Conservation (phyloP, 1,140 invertebrate genomes). For the Eupristina koningsbergeri region DNA sequence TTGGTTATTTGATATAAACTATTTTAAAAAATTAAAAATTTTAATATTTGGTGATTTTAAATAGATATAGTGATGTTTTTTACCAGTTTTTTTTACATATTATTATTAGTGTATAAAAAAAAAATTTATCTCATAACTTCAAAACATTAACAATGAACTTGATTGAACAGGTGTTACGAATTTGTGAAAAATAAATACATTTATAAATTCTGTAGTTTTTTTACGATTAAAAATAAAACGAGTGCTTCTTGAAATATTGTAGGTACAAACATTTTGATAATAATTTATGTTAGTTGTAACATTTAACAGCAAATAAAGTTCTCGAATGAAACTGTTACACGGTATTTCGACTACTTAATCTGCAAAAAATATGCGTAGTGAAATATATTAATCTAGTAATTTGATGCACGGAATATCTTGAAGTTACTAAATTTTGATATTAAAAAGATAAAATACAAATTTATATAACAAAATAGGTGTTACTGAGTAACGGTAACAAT, state of each 20-base stretch:
- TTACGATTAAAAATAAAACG: background rate
- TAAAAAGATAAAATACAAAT: background rate
- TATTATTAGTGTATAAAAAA: background rate
- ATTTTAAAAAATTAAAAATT: too few relatives aligned
- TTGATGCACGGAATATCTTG: slow-evolving; percentile 41
- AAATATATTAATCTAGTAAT: slow-evolving; percentile 44
- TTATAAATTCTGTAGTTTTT: background rate
- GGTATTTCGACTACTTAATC: slow-evolving; percentile 2
- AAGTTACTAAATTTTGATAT: slow-evolving; percentile 17
- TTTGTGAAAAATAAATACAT: background rate
- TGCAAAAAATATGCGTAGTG: slow-evolving; percentile 19
- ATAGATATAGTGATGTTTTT: background rate
- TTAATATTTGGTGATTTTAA: background rate
- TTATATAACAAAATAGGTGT: background rate
- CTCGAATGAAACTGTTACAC: slow-evolving; percentile 18
- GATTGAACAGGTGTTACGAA: background rate
- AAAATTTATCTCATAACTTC: background rate
- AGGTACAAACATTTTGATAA: background rate
- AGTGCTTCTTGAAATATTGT: background rate
- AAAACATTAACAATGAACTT: background rate
- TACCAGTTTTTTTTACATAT: background rate
- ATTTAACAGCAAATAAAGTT: slow-evolving; percentile 6
- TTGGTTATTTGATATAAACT: too few relatives aligned
- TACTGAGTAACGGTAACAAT: background rate
- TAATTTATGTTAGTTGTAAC: background rate